A percentile compares a stretch with the other conserved stretches of the same genome.
Conservation (phyloP, 2,888 invertebrate genomes). For the Megamerina dolium region DNA sequence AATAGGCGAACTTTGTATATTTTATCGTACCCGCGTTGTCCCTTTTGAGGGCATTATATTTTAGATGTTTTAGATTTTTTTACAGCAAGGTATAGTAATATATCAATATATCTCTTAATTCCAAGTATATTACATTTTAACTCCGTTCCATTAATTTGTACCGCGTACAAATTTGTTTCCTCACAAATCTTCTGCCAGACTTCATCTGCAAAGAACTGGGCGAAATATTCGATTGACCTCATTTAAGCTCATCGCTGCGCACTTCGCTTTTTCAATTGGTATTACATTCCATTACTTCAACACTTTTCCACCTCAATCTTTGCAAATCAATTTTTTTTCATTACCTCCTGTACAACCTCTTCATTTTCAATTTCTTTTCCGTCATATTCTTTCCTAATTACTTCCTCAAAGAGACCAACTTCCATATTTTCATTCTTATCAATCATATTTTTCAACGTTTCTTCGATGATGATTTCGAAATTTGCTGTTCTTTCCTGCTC, state of each 20-base stretch:
- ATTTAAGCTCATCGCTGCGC: constrained; percentile 11
- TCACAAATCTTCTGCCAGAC: constrained; percentile 19
- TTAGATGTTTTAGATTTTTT: too few relatives aligned
- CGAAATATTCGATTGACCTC: constrained; percentile 17
- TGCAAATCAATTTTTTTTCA: constrained; percentile 21
- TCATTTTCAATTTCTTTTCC: constrained; percentile 15
- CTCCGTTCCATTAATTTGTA: constrained; percentile 16
- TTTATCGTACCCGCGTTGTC: too few relatives aligned
- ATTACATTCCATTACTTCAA: constrained; percentile 16
- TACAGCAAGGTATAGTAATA: too few relatives aligned
- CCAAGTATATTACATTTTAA: constrained; percentile 18
- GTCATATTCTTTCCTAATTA: constrained; percentile 12
- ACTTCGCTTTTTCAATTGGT: constrained; percentile 17
- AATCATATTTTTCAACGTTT: constrained; percentile 15
- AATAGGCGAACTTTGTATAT: too few relatives aligned
- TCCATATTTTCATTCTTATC: constrained; percentile 14
- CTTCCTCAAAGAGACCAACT: constrained; percentile 17
- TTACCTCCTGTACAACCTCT: constrained; percentile 16
- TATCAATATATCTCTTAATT: too few relatives aligned
- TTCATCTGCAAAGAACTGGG: constrained; percentile 17
- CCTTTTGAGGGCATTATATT: too few relatives aligned
- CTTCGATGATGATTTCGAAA: constrained; percentile 14
- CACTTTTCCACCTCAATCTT: constrained; percentile 21
- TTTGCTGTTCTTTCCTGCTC: constrained; percentile 7
- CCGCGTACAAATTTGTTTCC: constrained; percentile 17